Evolutionary conservation across 2,113 vertebrate species (phyloP).

Genomic region (Atherinomorus stipes): DNA sequence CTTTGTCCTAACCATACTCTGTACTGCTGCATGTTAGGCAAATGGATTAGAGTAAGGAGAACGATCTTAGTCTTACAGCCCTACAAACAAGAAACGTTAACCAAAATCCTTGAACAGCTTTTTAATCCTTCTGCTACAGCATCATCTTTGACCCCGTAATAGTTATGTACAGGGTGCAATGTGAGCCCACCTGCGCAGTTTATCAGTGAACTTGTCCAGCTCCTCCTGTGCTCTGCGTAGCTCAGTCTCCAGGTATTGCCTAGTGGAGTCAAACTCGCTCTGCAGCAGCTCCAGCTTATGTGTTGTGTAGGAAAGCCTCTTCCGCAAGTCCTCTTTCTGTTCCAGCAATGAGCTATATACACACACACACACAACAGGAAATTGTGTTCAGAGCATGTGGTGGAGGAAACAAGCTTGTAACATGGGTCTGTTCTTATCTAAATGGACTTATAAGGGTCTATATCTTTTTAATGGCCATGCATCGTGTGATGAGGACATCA

Average conservation of each 20-base stretch:
- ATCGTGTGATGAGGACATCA: slow-evolving; percentile 52
- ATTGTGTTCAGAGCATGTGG: slow-evolving; percentile 24
- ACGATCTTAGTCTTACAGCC: not conserved
- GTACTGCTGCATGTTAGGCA: no score
- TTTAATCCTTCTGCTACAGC: not conserved
- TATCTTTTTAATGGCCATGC: slow-evolving; percentile 52
- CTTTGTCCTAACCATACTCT: no score
- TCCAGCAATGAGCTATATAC: slow-evolving; percentile 89
- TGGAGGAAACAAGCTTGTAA: slow-evolving; percentile 31
- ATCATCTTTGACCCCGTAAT: not conserved
- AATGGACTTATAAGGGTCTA: slow-evolving; percentile 29
- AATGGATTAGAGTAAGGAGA: not conserved
- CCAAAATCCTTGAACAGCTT: not conserved
- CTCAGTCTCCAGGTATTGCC: slow-evolving; percentile 96
- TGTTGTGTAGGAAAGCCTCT: slow-evolving; percentile 90
- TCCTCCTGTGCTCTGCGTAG: slow-evolving; percentile 95
- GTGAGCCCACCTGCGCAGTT: slow-evolving; percentile 89
- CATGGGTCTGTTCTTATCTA: slow-evolving; percentile 13
- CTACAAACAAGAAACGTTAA: not conserved
- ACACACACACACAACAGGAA: slow-evolving; percentile 49
- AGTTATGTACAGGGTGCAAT: not conserved
- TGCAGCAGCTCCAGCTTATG: slow-evolving; percentile 95
- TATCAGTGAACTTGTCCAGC: slow-evolving; percentile 97
- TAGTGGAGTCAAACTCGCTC: slow-evolving; percentile 93
- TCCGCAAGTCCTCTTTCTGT: slow-evolving; percentile 94